Evolutionary conservation across 2,888 invertebrate genomes (phyloP).

Genomic region (Cataglyphis rosenhaueri): DNA sequence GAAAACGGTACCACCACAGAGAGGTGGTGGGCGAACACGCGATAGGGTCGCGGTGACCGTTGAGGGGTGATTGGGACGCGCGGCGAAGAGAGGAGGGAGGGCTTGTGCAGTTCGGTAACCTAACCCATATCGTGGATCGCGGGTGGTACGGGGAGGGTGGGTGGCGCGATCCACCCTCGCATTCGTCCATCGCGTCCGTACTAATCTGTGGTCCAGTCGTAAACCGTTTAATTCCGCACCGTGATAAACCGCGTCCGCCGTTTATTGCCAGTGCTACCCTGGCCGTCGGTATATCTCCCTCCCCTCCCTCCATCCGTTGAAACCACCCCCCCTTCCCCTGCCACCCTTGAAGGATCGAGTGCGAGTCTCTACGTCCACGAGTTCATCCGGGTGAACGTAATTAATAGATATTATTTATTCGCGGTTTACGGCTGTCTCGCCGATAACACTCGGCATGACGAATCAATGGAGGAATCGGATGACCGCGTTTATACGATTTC

Average conservation of each 20-base stretch:
- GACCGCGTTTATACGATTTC: constrained; percentile 4
- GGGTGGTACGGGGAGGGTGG: constrained; percentile 53
- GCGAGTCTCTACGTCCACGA: constrained; percentile 62
- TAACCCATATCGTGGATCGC: constrained; percentile 57
- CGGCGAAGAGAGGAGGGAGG: not conserved
- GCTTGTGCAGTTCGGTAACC: constrained; percentile 44
- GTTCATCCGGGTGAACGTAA: constrained; percentile 79
- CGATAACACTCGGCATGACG: not conserved
- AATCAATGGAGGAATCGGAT: constrained; percentile 24
- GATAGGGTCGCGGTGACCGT: constrained; percentile 41
- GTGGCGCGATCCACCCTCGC: constrained; percentile 76
- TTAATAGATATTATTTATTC: constrained; percentile 84
- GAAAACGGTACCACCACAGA: constrained; percentile 41
- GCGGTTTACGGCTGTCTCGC: constrained; percentile 69
- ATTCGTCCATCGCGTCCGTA: constrained; percentile 83
- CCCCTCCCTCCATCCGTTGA: not conserved
- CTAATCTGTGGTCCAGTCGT: constrained; percentile 86
- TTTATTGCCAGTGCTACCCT: constrained; percentile 78
- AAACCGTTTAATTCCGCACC: constrained; percentile 86
- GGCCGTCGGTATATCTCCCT: constrained; percentile 55
- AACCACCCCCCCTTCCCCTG: not conserved
- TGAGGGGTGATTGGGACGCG: constrained; percentile 27
- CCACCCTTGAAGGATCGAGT: constrained; percentile 24
- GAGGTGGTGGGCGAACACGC: constrained; percentile 61
- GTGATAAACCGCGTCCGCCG: constrained; percentile 84